phyloP scores from a whole-genome alignment of 2,888 invertebrate genomes.

The Itoplectis maculator region DNA sequence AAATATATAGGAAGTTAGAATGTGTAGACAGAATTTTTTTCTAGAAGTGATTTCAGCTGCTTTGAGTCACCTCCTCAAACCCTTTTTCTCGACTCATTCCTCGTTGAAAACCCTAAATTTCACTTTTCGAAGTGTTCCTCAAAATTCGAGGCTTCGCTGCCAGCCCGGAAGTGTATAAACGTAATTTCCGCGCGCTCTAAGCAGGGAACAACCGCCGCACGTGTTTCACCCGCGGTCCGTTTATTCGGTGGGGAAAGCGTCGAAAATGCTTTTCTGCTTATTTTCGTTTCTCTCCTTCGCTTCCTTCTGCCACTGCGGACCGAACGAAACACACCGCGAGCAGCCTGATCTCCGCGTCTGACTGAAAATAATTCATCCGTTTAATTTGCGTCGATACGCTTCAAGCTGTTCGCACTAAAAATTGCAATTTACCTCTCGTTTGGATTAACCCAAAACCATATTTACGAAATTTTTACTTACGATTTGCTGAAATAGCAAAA shows the following conservation, averaged over 20 bases:
- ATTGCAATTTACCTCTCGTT: no score
- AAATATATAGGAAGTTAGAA: no score
- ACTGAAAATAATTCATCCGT: no score
- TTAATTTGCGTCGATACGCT: no score
- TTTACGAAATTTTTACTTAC: no score
- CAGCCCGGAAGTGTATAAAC: constrained; percentile 68
- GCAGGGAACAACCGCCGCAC: background rate
- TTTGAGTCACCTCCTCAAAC: background rate
- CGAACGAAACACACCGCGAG: background rate
- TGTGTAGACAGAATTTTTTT: no score
- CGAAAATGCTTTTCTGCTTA: background rate
- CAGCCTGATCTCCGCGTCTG: no score
- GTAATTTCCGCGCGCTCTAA: background rate
- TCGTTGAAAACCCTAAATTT: background rate
- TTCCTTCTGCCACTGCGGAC: background rate
- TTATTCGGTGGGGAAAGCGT: background rate
- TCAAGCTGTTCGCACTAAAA: no score
- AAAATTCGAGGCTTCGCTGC: constrained; percentile 79
- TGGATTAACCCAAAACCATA: no score
- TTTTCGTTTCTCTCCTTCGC: background rate
- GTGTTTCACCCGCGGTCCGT: background rate
- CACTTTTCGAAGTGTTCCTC: background rate
- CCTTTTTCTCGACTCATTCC: background rate
- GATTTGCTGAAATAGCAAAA: no score
- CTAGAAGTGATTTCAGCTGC: no score